These are phyloP conservation scores for Thaumetopoea pityocampa DNA, from an alignment of 1,140 invertebrate species.

Conservation along the genomic window DNA sequence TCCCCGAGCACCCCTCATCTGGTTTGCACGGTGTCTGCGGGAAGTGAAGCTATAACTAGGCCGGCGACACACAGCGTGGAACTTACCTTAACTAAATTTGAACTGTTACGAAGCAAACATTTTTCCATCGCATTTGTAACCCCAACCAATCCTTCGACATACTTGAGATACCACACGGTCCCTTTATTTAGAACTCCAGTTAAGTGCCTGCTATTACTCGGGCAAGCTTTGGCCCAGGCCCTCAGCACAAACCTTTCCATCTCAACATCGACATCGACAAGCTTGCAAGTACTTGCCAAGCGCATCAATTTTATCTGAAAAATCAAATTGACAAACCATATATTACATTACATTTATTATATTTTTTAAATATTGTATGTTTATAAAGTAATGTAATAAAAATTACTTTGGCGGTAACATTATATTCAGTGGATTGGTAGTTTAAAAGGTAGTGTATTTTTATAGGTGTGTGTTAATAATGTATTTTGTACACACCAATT, in stretches of 20 bases:
- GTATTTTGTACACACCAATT: too few relatives aligned
- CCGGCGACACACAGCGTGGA: conserved; percentile 7
- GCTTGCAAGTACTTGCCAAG: conserved; percentile 34
- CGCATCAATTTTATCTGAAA: conserved; percentile 45
- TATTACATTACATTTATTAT: background rate
- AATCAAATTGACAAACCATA: conserved; percentile 3
- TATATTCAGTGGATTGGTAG: too few relatives aligned
- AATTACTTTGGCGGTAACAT: too few relatives aligned
- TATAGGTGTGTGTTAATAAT: too few relatives aligned
- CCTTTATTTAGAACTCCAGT: conserved; percentile 13
- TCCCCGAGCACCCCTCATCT: too few relatives aligned
- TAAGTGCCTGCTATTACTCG: conserved; percentile 15
- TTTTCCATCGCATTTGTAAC: conserved; percentile 29
- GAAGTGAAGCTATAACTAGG: too few relatives aligned
- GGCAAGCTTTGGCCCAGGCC: conserved; percentile 40
- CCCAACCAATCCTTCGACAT: conserved; percentile 32
- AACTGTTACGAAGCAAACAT: conserved; percentile 17
- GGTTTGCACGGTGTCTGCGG: too few relatives aligned
- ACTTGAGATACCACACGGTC: conserved; percentile 31
- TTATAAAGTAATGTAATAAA: background rate
- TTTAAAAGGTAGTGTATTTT: too few relatives aligned
- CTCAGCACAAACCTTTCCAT: conserved; percentile 29
- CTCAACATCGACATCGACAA: conserved; percentile 15
- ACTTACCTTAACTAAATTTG: conserved; percentile 30
- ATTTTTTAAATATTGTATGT: background rate